Evolutionary conservation across 2,797 vertebrate genomes (phyloP).

Genomic region (Acanthurus lineatus): DNA sequence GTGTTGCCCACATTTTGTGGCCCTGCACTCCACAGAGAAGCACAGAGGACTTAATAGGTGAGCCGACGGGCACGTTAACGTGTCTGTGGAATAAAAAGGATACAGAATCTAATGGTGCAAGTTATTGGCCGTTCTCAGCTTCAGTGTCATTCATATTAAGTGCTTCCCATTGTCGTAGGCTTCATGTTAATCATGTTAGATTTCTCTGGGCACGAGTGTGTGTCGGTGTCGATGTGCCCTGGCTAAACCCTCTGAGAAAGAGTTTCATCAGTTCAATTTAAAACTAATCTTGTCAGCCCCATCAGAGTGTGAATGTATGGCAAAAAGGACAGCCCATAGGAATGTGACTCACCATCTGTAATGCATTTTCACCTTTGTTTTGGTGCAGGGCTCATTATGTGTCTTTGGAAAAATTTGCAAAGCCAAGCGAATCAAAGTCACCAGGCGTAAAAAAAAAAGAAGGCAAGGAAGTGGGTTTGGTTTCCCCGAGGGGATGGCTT

Average conservation of each 20-base stretch:
- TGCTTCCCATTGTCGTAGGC: conserved; percentile 39
- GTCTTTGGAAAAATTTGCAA: conserved; percentile 54
- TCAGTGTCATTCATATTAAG: conserved; percentile 33
- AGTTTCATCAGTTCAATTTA: conserved; percentile 56
- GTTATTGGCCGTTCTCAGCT: conserved; percentile 2
- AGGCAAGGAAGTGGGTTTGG: conserved; percentile 24
- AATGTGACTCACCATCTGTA: conserved; percentile 41
- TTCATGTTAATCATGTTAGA: conserved; percentile 47
- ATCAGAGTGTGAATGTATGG: conserved; percentile 22
- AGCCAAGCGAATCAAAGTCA: conserved; percentile 61
- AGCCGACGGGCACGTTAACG: conserved; percentile 8
- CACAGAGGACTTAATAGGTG: conserved; percentile 21
- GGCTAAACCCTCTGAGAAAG: conserved; percentile 36
- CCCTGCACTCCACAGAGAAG: conserved; percentile 39
- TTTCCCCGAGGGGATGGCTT: conserved; percentile 53
- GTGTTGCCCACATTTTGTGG: conserved; percentile 43
- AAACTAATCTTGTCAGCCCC: conserved; percentile 58
- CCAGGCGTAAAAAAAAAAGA: conserved; percentile 17
- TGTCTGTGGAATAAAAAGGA: conserved; percentile 27
- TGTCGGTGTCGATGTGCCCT: neutral
- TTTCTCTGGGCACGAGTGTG: conserved; percentile 24
- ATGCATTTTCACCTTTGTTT: conserved; percentile 48
- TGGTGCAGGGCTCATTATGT: conserved; percentile 44
- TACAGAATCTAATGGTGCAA: conserved; percentile 32
- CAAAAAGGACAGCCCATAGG: neutral